Evolutionary conservation across 2,113 vertebrate genomes (phyloP), one percentile per base, ranked within the genome.

Genomic region (Paramormyrops kingsleyae): DNA sequence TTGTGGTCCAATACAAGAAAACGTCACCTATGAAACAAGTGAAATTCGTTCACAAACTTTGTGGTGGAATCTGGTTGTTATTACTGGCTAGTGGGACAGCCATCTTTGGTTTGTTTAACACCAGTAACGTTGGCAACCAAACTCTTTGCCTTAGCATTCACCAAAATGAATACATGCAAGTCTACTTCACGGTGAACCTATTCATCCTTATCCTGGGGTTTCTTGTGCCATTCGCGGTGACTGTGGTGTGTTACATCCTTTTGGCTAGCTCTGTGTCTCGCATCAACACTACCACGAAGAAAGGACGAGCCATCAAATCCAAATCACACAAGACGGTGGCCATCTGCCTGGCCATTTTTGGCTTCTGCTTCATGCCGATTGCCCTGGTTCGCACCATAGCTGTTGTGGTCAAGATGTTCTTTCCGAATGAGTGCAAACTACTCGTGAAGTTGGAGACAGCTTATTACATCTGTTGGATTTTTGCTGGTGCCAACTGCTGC

Each of bases 101-200:
- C 49, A 93, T 92, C 19, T 94, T 93, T 27, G 42, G 92, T 21
- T 0, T 94, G 21, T 90, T 96, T 17, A 93, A 93, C 35, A 92
- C 91, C 3, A 95, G 92, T 24, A 86, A 56, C 6, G 90, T 94
- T 3, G 46, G 91, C 0, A 89, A 86, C 0, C 90, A 90, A 56
- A 90, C 39, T 7, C 95, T 94, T 8, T 96, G 95, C 4, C 89
- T 96, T 44, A 94, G 91, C 89, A 94, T 96, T 49, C 94, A 95
- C 83, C 95, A 96, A 90, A 90, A 10, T 0, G 91, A 92, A 0
- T 53, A 94, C 39, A 46, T 59, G 2, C 24, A 91, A 12, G 0
- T 53, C 35, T 95, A 95, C 87, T 94, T 95, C 8, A 24, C 91
- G 80, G 94, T 94, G 10, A 96, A 95, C 89, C 92, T 91, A 1